A percentile compares a stretch with the other conserved stretches of the same genome.
Conservation (phyloP, 2,888 invertebrate genomes). For the Petrophora chlorosata region DNA sequence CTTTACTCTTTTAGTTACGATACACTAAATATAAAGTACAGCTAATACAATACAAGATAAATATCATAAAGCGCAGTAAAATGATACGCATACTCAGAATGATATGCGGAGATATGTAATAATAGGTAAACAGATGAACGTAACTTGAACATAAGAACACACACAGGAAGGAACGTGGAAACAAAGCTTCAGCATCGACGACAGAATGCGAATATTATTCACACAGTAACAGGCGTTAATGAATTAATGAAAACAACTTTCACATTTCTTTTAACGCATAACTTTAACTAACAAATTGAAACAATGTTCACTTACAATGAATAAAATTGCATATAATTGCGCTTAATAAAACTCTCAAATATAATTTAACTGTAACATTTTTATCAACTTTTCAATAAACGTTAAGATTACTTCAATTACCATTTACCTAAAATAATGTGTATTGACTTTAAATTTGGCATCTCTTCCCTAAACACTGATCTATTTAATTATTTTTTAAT, state of each 20-base stretch:
- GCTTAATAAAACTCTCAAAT: slow-evolving; percentile 84
- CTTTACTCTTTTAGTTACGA: slow-evolving; percentile 59
- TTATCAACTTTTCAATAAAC: slow-evolving; percentile 81
- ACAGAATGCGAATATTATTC: slow-evolving; percentile 35
- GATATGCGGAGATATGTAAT: slow-evolving; percentile 78
- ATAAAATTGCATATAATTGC: slow-evolving; percentile 81
- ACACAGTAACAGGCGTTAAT: slow-evolving; percentile 34
- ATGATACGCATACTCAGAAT: slow-evolving; percentile 55
- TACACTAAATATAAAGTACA: slow-evolving; percentile 59
- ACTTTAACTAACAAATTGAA: slow-evolving; percentile 83
- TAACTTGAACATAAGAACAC: slow-evolving; percentile 24
- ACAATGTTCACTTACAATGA: slow-evolving; percentile 82
- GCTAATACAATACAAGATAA: slow-evolving; percentile 65
- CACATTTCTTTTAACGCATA: slow-evolving; percentile 73
- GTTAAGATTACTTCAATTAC: slow-evolving; percentile 81
- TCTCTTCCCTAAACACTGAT: slow-evolving; percentile 82
- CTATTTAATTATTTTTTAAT: slow-evolving; percentile 68
- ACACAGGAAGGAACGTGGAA: slow-evolving; percentile 24
- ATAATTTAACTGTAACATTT: slow-evolving; percentile 83
- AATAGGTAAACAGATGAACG: slow-evolving; percentile 28
- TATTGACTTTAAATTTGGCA: slow-evolving; percentile 89
- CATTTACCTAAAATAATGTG: slow-evolving; percentile 85
- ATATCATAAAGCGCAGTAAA: slow-evolving; percentile 69
- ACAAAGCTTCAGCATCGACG: slow-evolving; percentile 33
- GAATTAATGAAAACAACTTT: slow-evolving; percentile 62